These are phyloP conservation scores for Clarias batrachus DNA, from an alignment of 2,113 vertebrate species.

Conservation along the genomic window DNA sequence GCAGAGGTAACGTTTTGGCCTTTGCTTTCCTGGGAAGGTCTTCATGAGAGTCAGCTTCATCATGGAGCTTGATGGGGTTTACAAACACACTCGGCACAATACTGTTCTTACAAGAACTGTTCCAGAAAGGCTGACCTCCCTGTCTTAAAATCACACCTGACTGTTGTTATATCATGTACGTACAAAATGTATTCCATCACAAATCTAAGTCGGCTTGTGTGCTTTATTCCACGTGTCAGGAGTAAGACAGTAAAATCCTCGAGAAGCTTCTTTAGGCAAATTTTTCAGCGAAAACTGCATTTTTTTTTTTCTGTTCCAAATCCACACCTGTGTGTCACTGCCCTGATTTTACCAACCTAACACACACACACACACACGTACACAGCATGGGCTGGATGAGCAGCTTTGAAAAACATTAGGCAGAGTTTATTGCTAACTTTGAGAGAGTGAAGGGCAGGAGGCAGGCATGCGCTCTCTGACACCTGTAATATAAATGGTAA, in stretches of 20 bases:
- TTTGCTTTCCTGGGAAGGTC: too few species aligned
- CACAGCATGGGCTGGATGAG: slow-evolving; percentile 23
- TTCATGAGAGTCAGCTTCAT: too few species aligned
- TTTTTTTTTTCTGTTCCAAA: background rate
- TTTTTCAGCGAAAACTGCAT: background rate
- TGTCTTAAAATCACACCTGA: too few species aligned
- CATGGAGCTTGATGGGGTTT: too few species aligned
- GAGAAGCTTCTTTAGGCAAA: slow-evolving; percentile 7
- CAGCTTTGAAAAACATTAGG: slow-evolving; percentile 38
- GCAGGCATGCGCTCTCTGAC: slow-evolving; percentile 37
- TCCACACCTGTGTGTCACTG: slow-evolving; percentile 3
- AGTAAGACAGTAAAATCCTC: background rate
- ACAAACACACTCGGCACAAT: too few species aligned
- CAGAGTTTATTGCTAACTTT: slow-evolving; percentile 47
- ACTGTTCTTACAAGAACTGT: too few species aligned
- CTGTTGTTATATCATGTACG: too few species aligned
- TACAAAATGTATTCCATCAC: background rate
- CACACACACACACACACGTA: slow-evolving; percentile 16
- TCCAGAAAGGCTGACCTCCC: too few species aligned
- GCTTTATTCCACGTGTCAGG: background rate
- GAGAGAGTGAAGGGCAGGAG: slow-evolving; percentile 40
- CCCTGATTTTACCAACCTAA: slow-evolving; percentile 14
- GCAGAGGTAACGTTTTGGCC: too few species aligned
- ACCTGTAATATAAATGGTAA: slow-evolving; percentile 62
- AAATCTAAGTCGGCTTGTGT: background rate